Evolutionary conservation across 2,113 vertebrate genomes (phyloP), one percentile per base, ranked within the genome.

Genomic region (Laterallus jamaicensis): DNA sequence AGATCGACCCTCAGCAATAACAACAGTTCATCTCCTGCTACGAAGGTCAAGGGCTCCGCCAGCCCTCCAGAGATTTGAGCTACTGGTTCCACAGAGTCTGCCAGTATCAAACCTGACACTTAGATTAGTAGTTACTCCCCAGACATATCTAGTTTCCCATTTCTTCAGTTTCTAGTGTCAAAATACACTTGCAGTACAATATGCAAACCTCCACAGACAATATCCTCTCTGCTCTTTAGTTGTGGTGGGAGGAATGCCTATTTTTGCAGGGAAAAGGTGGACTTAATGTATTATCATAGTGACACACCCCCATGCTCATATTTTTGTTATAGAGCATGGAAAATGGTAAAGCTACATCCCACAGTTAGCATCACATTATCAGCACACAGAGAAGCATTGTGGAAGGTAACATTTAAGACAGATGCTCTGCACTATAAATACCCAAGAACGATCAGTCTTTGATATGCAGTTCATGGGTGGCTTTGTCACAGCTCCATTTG

Each of bases 131-230:
- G 71, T 81, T 94, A 83, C 76, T 95, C 80, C 86, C 90, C 69
- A 94, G 92, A 92, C 93, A 63, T 89, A 96, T 96, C 95, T 93
- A 85, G 91, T 97, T 96, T 96, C 93, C 81, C 88, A 82, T 96
- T 96, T 96, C 92, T 97, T 96, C 86, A 84, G 93, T 91, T 96
- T 96, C 96, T 96, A 94, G 90, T 94, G 90, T 97, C 96, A 96
- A 96, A 96, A 94, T 96, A 84, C 93, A 94, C 95, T 95, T 85
- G 96, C 88, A 96, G 95, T 87, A 97, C 88, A 96, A 92, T 93
- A 91, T 82, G 76, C 74, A 94, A 96, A 79, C 70, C 83, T 95
- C 67, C 55, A 79, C 55, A 73, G 92, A 82, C 74, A 91, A 24
- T 54, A 76, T 13, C 74, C 37, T 89, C 55, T 71, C 73, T 47